phyloP scores from a whole-genome alignment of 2,888 invertebrate species.

The Phasia obesa region DNA sequence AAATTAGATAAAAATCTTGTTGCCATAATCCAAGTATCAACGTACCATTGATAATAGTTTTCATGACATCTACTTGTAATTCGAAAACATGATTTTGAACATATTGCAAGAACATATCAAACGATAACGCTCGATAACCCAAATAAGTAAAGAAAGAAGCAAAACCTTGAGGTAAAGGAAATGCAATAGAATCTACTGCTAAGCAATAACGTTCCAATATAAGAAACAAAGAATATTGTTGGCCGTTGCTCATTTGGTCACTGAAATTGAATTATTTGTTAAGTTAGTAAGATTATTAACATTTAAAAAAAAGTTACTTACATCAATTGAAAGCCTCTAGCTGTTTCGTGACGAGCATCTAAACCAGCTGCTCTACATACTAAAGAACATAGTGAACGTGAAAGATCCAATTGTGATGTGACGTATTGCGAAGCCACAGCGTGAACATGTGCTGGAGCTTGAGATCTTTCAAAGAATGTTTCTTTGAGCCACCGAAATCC shows the following conservation, averaged over 20 bases:
- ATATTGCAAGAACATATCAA: conserved; percentile 92
- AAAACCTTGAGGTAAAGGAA: conserved; percentile 93
- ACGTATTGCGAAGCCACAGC: conserved; percentile 92
- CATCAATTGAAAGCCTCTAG: conserved; percentile 91
- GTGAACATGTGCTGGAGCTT: conserved; percentile 89
- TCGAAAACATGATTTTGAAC: conserved; percentile 92
- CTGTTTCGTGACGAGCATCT: conserved; percentile 87
- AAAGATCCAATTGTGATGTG: conserved; percentile 90
- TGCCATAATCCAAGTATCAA: neutral
- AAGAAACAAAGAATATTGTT: conserved; percentile 89
- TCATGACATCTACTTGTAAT: conserved; percentile 93
- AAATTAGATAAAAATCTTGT: neutral
- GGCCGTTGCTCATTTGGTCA: conserved; percentile 88
- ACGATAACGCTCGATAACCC: conserved; percentile 90
- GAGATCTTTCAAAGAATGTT: conserved; percentile 83
- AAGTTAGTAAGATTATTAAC: neutral
- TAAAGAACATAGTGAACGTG: conserved; percentile 89
- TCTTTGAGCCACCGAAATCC: conserved; percentile 83
- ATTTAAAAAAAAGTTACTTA: conserved; percentile 80
- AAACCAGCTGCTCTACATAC: conserved; percentile 87
- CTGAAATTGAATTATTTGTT: conserved; percentile 81
- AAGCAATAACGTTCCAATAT: conserved; percentile 91
- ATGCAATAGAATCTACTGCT: conserved; percentile 90
- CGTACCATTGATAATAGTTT: conserved; percentile 90
- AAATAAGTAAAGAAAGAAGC: conserved; percentile 94